These are phyloP conservation scores for Cossypha polioptera DNA, from an alignment of 2,797 vertebrate species.

Conservation along the genomic window DNA sequence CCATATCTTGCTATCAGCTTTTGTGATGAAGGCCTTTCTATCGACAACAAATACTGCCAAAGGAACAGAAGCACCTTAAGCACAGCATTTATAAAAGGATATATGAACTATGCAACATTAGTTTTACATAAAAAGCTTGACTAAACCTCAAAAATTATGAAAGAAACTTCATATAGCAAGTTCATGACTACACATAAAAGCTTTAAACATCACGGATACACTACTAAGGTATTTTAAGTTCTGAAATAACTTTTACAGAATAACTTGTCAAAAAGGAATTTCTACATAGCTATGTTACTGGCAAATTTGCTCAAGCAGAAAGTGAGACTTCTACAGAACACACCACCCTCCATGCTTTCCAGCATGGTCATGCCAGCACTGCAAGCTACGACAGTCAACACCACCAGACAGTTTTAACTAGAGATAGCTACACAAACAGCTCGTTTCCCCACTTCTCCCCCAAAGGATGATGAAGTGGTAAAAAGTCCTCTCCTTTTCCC, in stretches of 20 bases:
- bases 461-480: background rate
- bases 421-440: background rate
- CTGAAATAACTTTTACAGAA: background rate
- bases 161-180: background rate
- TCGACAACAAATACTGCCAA: constrained; percentile 27
- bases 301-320: background rate
- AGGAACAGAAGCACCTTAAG: background rate
- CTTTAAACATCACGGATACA: background rate
- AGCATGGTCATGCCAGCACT: background rate
- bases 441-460: background rate
- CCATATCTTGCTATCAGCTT: constrained; percentile 58
- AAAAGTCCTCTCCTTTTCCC: background rate
- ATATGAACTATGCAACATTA: background rate
- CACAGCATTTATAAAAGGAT: background rate
- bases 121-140: background rate
- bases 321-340: background rate
- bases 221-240: background rate
- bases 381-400: background rate
- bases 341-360: background rate
- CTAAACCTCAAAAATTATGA: background rate
- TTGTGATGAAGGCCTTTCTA: background rate
- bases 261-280: background rate
- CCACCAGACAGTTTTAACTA: background rate
- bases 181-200: background rate
- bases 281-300: rapidly evolving